phyloP scores from a whole-genome alignment of 2,888 invertebrate species.

The Troides oblongomaculatus region DNA sequence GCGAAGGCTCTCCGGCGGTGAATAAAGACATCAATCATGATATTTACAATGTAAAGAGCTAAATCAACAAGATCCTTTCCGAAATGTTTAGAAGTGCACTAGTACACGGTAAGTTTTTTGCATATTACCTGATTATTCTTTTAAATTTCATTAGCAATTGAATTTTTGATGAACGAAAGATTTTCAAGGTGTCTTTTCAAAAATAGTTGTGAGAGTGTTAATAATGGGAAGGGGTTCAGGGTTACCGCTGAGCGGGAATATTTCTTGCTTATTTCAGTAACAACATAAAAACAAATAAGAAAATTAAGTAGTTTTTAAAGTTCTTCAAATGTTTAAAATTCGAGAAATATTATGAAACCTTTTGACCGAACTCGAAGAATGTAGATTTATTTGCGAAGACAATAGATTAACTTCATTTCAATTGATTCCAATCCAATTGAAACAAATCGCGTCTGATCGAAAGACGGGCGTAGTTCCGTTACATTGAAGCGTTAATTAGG shows the following conservation, averaged over 20 bases:
- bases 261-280: too few relatives aligned
- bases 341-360: neutral
- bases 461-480: constrained; percentile 26
- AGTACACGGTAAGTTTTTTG: neutral
- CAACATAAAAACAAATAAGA: too few relatives aligned
- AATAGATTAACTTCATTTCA: constrained; percentile 21
- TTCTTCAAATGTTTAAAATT: too few relatives aligned
- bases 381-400: constrained; percentile 13
- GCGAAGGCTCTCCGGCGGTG: constrained; percentile 12
- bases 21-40: constrained; percentile 29
- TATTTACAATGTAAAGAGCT: constrained; percentile 17
- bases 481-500: constrained; percentile 35
- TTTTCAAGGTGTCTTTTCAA: too few relatives aligned
- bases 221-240: too few relatives aligned
- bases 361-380: neutral
- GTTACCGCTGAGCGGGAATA: too few relatives aligned
- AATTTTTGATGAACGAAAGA: neutral
- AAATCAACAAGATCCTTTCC: constrained; percentile 21
- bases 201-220: too few relatives aligned
- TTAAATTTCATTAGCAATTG: neutral
- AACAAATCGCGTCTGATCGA: constrained; percentile 22
- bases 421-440: constrained; percentile 20
- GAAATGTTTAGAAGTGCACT: constrained; percentile 2
- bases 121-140: neutral
- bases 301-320: too few relatives aligned